Percentiles rank a stretch among this genome's conserved stretches.
Evolutionary conservation across 1,140 invertebrate genomes (phyloP).

Genomic region (Euura lappo): DNA sequence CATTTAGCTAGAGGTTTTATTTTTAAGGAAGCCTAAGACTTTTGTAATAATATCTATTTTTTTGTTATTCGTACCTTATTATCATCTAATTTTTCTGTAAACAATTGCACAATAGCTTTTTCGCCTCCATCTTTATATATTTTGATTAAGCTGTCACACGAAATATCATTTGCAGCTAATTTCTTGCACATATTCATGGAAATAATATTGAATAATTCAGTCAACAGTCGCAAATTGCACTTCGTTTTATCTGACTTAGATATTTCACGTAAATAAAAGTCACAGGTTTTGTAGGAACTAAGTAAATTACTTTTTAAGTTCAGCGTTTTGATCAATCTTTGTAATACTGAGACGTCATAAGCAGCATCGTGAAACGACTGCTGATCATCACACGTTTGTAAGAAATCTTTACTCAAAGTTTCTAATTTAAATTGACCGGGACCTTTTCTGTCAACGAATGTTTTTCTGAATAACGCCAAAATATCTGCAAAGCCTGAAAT

Average conservation of each 20-base stretch:
- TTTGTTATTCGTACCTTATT: conserved; percentile 18
- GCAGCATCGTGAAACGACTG: conserved; percentile 21
- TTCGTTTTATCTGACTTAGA: conserved; percentile 21
- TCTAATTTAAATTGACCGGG: conserved; percentile 21
- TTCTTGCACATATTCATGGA: conserved; percentile 21
- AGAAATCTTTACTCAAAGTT: conserved; percentile 19
- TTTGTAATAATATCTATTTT: conserved; percentile 17
- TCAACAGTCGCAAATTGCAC: conserved; percentile 11
- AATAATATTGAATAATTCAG: conserved; percentile 17
- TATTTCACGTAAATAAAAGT: conserved; percentile 15
- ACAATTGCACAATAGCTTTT: conserved; percentile 19
- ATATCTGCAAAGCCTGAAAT: conserved; percentile 19
- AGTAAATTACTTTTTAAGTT: conserved; percentile 17
- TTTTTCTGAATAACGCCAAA: conserved; percentile 16
- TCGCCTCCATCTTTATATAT: conserved; percentile 18
- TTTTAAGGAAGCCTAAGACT: conserved; percentile 17
- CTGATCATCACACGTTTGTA: conserved; percentile 16
- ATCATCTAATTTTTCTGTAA: conserved; percentile 16
- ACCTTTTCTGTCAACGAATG: conserved; percentile 18
- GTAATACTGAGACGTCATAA: conserved; percentile 18
- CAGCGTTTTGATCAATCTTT: conserved; percentile 19
- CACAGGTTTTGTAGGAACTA: conserved; percentile 1
- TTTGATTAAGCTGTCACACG: conserved; percentile 21
- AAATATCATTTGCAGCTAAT: conserved; percentile 21
- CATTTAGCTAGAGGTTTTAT: conserved; percentile 9